These are phyloP conservation scores for Notocelia uddmanniana DNA, from an alignment of 2,888 invertebrate genomes.

Conservation along the genomic window DNA sequence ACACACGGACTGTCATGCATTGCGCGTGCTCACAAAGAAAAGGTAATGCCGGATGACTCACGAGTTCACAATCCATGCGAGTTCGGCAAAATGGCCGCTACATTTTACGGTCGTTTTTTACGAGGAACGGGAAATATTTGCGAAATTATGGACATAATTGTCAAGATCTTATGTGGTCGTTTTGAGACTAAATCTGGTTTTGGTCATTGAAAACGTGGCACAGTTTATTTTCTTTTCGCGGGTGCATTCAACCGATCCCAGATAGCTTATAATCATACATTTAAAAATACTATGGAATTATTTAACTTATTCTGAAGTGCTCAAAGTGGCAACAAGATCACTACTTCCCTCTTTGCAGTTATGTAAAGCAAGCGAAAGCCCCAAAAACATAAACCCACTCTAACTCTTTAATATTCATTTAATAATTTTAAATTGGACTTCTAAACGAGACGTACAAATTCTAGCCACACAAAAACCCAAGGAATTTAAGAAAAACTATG, in stretches of 20 bases:
- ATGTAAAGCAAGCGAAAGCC: not conserved
- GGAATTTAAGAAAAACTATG: conserved; percentile 33
- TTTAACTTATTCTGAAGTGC: not conserved
- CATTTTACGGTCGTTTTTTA: conserved; percentile 41
- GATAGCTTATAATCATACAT: too few relatives aligned
- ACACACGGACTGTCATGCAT: conserved; percentile 33
- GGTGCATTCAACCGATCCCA: not conserved
- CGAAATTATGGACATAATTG: conserved; percentile 37
- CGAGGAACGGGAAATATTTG: conserved; percentile 29
- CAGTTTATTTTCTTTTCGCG: not conserved
- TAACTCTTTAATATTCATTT: not conserved
- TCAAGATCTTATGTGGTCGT: conserved; percentile 12
- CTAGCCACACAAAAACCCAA: conserved; percentile 30
- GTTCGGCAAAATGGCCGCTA: conserved; percentile 45
- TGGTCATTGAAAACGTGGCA: not conserved
- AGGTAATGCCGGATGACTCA: conserved; percentile 44
- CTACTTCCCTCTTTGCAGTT: not conserved
- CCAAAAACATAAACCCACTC: not conserved
- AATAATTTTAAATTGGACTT: conserved; percentile 10
- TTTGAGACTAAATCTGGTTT: not conserved
- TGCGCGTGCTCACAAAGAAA: conserved; percentile 44
- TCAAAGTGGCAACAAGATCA: not conserved
- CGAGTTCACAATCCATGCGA: conserved; percentile 33
- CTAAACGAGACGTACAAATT: conserved; percentile 13
- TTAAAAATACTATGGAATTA: not conserved